Evolutionary conservation across 1,140 invertebrate genomes (phyloP).

Genomic region (Brachionus sp.): DNA sequence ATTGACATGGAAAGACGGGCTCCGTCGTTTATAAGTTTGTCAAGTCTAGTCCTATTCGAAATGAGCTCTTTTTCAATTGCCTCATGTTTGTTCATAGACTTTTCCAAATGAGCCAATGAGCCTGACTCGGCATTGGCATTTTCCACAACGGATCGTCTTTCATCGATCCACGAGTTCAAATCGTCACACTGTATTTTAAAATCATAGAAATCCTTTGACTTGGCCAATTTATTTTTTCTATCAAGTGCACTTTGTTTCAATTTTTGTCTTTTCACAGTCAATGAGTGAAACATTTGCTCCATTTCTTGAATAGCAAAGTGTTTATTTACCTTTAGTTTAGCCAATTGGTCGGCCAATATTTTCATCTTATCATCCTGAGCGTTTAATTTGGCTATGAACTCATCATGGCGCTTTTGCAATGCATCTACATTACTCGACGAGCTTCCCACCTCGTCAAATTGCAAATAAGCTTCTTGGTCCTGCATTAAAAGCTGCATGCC

Average conservation of each 20-base stretch:
- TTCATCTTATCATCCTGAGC: slow-evolving; percentile 88
- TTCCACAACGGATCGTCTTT: slow-evolving; percentile 83
- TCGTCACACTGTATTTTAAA: slow-evolving; percentile 82
- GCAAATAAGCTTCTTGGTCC: slow-evolving; percentile 86
- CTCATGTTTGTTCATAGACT: slow-evolving; percentile 72
- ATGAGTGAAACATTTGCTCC: slow-evolving; percentile 91
- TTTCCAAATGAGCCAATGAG: slow-evolving; percentile 70
- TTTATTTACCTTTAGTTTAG: slow-evolving; percentile 76
- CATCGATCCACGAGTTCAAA: slow-evolving; percentile 81
- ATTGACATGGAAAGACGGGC: not conserved
- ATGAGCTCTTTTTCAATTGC: slow-evolving; percentile 62
- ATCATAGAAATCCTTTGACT: slow-evolving; percentile 90
- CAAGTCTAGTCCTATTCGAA: not conserved
- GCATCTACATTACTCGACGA: slow-evolving; percentile 91
- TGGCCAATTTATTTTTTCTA: slow-evolving; percentile 82
- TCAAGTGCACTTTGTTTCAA: slow-evolving; percentile 92
- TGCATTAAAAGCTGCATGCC: slow-evolving; percentile 91
- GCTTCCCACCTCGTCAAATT: slow-evolving; percentile 78
- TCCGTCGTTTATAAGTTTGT: not conserved
- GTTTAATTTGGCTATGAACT: slow-evolving; percentile 84
- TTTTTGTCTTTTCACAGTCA: slow-evolving; percentile 93
- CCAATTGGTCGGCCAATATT: slow-evolving; percentile 73
- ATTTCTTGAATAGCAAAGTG: slow-evolving; percentile 95
- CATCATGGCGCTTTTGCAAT: slow-evolving; percentile 84
- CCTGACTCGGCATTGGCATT: slow-evolving; percentile 80